Evolutionary conservation across 2,797 vertebrate species (phyloP).

Genomic region (Anisognathus igniventris): DNA sequence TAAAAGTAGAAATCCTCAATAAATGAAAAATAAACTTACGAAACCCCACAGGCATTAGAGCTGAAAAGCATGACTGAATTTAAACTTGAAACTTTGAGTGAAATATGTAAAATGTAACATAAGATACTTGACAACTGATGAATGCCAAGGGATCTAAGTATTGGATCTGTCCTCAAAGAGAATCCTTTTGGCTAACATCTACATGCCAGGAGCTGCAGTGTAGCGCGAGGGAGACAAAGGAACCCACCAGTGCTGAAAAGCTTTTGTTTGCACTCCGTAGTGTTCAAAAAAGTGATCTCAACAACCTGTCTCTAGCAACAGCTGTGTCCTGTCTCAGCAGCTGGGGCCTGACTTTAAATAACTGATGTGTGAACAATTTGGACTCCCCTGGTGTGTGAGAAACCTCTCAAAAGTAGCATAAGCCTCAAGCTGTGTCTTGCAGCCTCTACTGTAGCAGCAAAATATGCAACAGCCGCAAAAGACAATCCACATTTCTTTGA

Average conservation of each 20-base stretch:
- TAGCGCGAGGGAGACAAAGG: not conserved
- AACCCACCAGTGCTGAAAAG: not conserved
- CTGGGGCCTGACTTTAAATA: not conserved
- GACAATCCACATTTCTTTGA: not conserved
- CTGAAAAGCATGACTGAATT: not conserved
- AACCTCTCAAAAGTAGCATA: not conserved
- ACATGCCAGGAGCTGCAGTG: not conserved
- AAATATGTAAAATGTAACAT: not conserved
- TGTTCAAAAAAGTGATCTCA: not conserved
- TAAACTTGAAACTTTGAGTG: not conserved
- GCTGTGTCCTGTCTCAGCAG: not conserved
- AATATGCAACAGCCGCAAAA: not conserved
- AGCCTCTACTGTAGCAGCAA: not conserved
- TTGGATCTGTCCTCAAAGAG: not conserved
- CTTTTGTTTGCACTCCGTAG: not conserved
- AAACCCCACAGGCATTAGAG: not conserved
- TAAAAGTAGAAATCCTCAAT: not conserved
- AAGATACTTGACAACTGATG: not conserved
- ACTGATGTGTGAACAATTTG: not conserved
- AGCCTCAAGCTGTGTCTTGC: not conserved
- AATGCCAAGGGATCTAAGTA: not conserved
- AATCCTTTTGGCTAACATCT: not conserved
- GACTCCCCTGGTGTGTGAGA: not conserved
- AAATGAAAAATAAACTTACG: not conserved
- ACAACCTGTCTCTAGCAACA: too few species aligned